Conservation (phyloP, 1,140 invertebrate species). For the Saccostrea cuccullata region DNA sequence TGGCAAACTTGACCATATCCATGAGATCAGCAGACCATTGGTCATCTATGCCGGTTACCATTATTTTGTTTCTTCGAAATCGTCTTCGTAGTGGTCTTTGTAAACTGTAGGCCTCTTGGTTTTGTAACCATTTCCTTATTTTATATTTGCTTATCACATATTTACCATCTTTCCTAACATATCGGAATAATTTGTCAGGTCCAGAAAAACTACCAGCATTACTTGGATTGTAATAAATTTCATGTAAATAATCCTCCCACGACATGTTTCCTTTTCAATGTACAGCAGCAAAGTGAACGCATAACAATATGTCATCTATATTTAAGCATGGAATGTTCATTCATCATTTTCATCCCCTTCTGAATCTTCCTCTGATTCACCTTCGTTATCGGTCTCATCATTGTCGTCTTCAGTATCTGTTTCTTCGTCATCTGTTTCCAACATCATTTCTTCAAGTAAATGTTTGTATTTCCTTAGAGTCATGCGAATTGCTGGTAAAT, state of each 20-base stretch:
- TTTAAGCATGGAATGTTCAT: background rate
- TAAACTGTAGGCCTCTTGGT: conserved; percentile 44
- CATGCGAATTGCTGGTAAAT: too few relatives aligned
- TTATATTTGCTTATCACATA: conserved; percentile 42
- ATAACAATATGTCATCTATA: too few relatives aligned
- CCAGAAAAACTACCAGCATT: too few relatives aligned
- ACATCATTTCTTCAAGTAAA: too few relatives aligned
- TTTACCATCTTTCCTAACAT: too few relatives aligned
- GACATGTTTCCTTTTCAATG: too few relatives aligned
- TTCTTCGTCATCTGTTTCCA: background rate
- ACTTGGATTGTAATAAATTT: too few relatives aligned
- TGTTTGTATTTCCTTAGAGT: too few relatives aligned
- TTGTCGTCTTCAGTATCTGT: conserved; percentile 1
- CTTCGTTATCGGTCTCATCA: background rate
- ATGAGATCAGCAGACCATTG: conserved; percentile 29
- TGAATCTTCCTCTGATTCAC: conserved; percentile 23
- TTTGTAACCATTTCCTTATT: conserved; percentile 52
- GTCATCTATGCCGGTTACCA: conserved; percentile 47
- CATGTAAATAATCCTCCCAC: too few relatives aligned
- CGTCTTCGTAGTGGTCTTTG: conserved; percentile 5
- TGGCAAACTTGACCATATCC: too few relatives aligned
- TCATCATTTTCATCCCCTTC: background rate
- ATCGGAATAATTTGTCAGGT: too few relatives aligned
- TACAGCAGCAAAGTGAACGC: too few relatives aligned
- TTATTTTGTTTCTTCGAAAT: conserved; percentile 38